phyloP scores from a whole-genome alignment of 2,113 vertebrate genomes.

The Polyodon spathula region DNA sequence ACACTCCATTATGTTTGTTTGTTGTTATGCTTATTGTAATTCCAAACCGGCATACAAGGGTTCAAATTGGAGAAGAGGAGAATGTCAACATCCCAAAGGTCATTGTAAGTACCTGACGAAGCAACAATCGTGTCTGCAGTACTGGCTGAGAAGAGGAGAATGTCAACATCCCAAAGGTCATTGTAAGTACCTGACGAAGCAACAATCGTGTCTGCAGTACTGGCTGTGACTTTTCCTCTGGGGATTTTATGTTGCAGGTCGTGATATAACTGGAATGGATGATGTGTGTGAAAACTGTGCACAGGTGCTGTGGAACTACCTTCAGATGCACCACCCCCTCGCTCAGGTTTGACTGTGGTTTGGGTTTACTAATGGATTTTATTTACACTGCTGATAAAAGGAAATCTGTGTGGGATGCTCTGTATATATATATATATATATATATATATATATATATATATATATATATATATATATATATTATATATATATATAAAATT shows the following conservation, averaged over 20 bases:
- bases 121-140: background rate
- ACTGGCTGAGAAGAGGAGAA: too few relatives aligned
- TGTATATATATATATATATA: background rate
- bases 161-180: too few relatives aligned
- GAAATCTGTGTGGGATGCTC: too few relatives aligned
- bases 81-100: too few relatives aligned
- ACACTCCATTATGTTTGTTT: too few relatives aligned
- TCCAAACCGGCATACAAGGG: too few relatives aligned
- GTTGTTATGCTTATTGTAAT: too few relatives aligned
- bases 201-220: background rate
- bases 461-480: background rate
- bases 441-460: background rate
- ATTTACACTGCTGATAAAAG: too few relatives aligned
- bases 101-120: too few relatives aligned
- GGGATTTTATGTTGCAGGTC: slow-evolving; percentile 7
- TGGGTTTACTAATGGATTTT: slow-evolving; percentile 19
- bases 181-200: too few relatives aligned
- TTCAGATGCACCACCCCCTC: slow-evolving; percentile 20
- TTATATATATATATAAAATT: background rate
- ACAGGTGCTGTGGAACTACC: slow-evolving; percentile 30
- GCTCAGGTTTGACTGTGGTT: slow-evolving; percentile 6
- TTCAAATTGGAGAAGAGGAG: too few relatives aligned
- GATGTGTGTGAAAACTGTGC: slow-evolving; percentile 24
- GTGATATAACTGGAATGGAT: slow-evolving; percentile 29
- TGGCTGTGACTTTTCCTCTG: background rate